These are phyloP conservation scores for Proctacanthus coquilletti DNA, from an alignment of 1,140 invertebrate species.

Conservation along the genomic window DNA sequence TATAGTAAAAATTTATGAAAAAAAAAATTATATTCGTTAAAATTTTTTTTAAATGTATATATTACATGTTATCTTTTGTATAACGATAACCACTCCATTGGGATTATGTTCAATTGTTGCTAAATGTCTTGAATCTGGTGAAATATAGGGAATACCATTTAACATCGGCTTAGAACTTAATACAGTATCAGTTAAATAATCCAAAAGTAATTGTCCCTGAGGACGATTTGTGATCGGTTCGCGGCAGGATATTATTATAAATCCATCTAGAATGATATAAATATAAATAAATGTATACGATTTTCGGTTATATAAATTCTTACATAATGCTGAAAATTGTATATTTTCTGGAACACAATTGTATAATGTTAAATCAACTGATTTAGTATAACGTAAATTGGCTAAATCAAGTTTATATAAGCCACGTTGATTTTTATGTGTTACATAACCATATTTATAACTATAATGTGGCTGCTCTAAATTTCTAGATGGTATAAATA, in stretches of 20 bases:
- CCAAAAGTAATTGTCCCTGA: slow-evolving; percentile 55
- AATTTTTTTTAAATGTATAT: not conserved
- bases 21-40: slow-evolving; percentile 4
- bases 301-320: slow-evolving; percentile 24
- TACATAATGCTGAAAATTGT: slow-evolving; percentile 59
- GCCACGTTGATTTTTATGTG: slow-evolving; percentile 55
- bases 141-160: slow-evolving; percentile 49
- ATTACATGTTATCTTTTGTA: slow-evolving; percentile 50
- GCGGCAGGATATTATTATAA: slow-evolving; percentile 54
- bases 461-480: slow-evolving; percentile 42
- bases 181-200: slow-evolving; percentile 62
- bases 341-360: slow-evolving; percentile 58
- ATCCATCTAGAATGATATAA: slow-evolving; percentile 43
- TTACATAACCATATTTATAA: slow-evolving; percentile 64
- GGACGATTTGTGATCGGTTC: slow-evolving; percentile 45
- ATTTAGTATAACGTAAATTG: slow-evolving; percentile 58
- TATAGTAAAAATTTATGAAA: slow-evolving; percentile 2
- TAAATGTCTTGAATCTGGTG: slow-evolving; percentile 54
- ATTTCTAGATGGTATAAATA: slow-evolving; percentile 47
- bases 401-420: slow-evolving; percentile 63
- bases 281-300: not conserved
- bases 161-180: slow-evolving; percentile 46
- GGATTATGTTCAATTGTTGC: slow-evolving; percentile 47
- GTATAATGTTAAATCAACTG: slow-evolving; percentile 56
- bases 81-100: slow-evolving; percentile 49